Base-by-base conservation (phyloP, 1,140 invertebrate genomes). In the Panagrolaimus sp. region DNA sequence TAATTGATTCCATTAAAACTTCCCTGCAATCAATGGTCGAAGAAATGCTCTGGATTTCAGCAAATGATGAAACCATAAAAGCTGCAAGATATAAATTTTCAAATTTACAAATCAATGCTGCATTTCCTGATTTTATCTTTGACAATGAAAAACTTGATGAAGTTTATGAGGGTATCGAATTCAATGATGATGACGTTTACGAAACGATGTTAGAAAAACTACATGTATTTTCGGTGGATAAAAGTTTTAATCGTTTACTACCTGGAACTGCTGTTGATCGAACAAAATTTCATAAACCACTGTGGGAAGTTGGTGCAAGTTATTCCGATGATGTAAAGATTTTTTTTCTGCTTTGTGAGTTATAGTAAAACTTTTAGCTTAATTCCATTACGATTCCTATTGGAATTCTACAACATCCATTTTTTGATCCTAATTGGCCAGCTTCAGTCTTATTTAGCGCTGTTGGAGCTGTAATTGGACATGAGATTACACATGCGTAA, bases 401-500 rank as follows among this genome's bases (percentile, higher is more conserved):
- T 16, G 51, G 16, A 9, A 11, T 67, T 11, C 0, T 67, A 14
- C 44, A 57, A 0, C 7, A 9, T 9, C 62, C 62, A 23, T 27
- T n/a, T 38, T 16, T 7, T 38, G 1, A 63, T 20, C 45, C 44
- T 5, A 2, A 67, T 1, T 67, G n/a, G 16, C 13, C 23, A 14
- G 20, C 48, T 0, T 20, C 47, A 13, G 8, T 62, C 5, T 8
- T 8, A 7, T 67, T 38, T 38, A 48, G 65, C 0, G 20, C 0
- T 3, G 7, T 65, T 16, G 65, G 65, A 9, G 16, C 9, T 13
- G 13, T 67, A 7, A 63, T 63, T 0, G 65, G 65, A 5, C 65
- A 67, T 14, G 65, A 67, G 14, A 51, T 67, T 25, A 16, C 42
- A 7, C 65, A 67, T 20, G 65, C 2, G 31, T 38, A 38, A 4